Percentiles rank a stretch among this genome's conserved stretches.
Evolutionary conservation across 2,113 vertebrate genomes (phyloP).

Genomic region (Tragelaphus strepsiceros): DNA sequence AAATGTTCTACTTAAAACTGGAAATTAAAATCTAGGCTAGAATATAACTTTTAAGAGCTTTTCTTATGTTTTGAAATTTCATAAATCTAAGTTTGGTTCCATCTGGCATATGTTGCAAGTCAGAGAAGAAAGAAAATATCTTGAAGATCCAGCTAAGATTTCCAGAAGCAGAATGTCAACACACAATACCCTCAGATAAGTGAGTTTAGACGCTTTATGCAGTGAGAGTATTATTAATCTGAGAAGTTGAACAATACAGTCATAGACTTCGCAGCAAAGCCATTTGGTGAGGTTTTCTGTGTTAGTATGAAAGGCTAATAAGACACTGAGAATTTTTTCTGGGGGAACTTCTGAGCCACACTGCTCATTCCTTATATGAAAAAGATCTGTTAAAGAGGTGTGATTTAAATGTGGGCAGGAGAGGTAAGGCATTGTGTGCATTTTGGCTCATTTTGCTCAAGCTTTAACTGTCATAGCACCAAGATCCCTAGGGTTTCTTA

Average conservation of each 20-base stretch:
- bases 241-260: background rate
- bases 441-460: conserved; percentile 8
- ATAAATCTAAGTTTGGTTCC: conserved; percentile 26
- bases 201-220: background rate
- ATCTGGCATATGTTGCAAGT: background rate
- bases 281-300: conserved; percentile 7
- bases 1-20: background rate
- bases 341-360: background rate
- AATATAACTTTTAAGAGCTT: conserved; percentile 13
- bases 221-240: background rate
- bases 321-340: background rate
- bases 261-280: background rate
- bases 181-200: background rate
- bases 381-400: background rate
- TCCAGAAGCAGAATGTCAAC: conserved; percentile 41
- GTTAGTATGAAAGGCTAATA: conserved; percentile 18
- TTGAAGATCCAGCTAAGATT: background rate
- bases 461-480: background rate
- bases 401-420: background rate
- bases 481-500: background rate
- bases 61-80: conserved; percentile 26
- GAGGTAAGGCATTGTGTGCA: background rate
- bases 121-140: background rate
- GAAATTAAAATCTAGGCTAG: conserved; percentile 26
- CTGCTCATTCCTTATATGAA: background rate